phyloP scores from a whole-genome alignment of 2,888 invertebrate species.

The Muscina levida region DNA sequence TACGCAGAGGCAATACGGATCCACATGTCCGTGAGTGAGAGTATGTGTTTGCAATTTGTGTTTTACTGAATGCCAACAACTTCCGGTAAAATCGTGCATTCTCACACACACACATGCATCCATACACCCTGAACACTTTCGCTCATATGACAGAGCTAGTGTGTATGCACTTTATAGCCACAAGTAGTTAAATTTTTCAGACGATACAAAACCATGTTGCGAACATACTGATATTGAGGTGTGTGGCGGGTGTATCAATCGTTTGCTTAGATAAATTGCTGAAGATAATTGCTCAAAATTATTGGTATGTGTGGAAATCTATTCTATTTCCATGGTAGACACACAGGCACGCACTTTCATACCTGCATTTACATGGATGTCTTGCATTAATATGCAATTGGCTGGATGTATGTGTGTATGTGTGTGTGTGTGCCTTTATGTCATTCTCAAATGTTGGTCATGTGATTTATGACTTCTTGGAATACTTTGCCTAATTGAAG shows the following conservation, averaged over 20 bases:
- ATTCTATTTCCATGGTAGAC: constrained; percentile 64
- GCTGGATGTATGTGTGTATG: not conserved
- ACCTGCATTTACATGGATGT: constrained; percentile 20
- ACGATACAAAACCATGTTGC: constrained; percentile 34
- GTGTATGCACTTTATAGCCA: constrained; percentile 16
- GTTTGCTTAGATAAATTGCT: constrained; percentile 57
- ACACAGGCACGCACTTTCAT: not conserved
- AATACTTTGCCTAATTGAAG: constrained; percentile 14
- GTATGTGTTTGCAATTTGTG: constrained; percentile 26
- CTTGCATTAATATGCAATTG: constrained; percentile 10
- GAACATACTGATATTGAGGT: constrained; percentile 11
- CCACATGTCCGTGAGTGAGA: not conserved
- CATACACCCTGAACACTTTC: constrained; percentile 5
- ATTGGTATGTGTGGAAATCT: constrained; percentile 49
- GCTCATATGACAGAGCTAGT: not conserved
- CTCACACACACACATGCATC: constrained; percentile 15
- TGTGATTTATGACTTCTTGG: constrained; percentile 33
- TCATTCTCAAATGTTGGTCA: constrained; percentile 25
- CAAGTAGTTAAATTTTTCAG: constrained; percentile 17
- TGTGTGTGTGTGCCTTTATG: not conserved
- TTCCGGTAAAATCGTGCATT: constrained; percentile 11
- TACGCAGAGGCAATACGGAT: constrained; percentile 34
- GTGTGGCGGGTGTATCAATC: not conserved
- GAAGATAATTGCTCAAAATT: constrained; percentile 60
- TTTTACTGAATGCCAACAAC: constrained; percentile 26